phyloP scores from a whole-genome alignment of 2,888 invertebrate genomes.

The Rotaria socialis region DNA sequence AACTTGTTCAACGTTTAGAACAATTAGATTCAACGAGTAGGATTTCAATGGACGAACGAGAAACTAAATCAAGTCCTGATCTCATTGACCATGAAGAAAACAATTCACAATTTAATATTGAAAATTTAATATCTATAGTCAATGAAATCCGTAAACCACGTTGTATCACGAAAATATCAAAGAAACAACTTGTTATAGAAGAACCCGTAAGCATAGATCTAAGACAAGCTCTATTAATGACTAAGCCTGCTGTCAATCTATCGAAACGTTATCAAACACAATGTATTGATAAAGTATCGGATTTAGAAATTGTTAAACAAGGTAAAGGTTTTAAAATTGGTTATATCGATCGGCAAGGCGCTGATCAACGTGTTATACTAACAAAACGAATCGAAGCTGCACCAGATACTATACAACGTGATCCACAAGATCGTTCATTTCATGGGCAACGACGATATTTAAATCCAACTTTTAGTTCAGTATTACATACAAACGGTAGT shows the following conservation, averaged over 20 bases:
- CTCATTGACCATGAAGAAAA: not conserved
- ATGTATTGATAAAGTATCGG: not conserved
- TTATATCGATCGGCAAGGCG: slow-evolving; percentile 2
- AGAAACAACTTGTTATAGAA: not conserved
- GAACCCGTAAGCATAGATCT: not conserved
- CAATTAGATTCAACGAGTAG: not conserved
- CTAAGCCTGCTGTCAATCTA: not conserved
- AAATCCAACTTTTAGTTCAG: slow-evolving; percentile 20
- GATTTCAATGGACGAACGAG: too few relatives aligned
- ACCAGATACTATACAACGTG: not conserved
- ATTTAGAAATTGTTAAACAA: slow-evolving; percentile 16
- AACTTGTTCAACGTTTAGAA: slow-evolving; percentile 20
- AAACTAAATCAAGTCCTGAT: too few relatives aligned
- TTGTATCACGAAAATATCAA: not conserved
- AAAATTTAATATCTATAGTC: not conserved
- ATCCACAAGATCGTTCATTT: not conserved
- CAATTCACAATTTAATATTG: not conserved
- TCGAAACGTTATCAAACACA: not conserved
- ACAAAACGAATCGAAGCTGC: not conserved
- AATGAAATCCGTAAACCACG: not conserved
- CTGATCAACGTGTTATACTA: slow-evolving; percentile 27
- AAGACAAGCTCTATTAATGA: not conserved
- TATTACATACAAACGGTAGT: slow-evolving; percentile 7
- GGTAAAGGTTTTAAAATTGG: slow-evolving; percentile 30
- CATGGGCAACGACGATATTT: not conserved